Conservation (phyloP, 2,797 vertebrate species). For the Gallinago nigripennis region DNA sequence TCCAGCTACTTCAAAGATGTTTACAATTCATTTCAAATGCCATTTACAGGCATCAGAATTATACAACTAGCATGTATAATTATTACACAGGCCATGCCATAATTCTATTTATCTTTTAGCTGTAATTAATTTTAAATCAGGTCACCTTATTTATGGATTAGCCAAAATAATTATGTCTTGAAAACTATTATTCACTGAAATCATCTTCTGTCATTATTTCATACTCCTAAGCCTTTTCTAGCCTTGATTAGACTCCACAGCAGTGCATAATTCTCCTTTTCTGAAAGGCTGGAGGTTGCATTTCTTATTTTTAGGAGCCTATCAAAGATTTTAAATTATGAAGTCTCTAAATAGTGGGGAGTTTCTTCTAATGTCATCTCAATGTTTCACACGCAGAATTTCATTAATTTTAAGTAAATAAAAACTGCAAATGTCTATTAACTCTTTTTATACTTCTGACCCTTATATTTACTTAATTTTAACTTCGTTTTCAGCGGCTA, state of each 20-base stretch:
- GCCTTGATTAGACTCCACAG: neutral
- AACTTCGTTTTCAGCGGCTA: neutral
- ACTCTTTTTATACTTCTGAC: neutral
- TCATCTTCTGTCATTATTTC: neutral
- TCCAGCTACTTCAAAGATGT: slow-evolving; percentile 48
- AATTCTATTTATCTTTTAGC: slow-evolving; percentile 12
- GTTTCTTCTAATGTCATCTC: neutral
- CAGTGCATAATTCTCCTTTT: neutral
- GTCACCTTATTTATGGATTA: slow-evolving; percentile 41
- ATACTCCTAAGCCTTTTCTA: neutral
- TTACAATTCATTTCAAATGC: slow-evolving; percentile 58
- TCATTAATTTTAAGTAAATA: slow-evolving; percentile 1
- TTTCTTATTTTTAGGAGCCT: neutral
- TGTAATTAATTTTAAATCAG: slow-evolving; percentile 39
- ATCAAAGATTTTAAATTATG: neutral
- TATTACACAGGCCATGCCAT: neutral
- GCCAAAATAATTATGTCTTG: neutral
- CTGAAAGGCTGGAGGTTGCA: neutral
- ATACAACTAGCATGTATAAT: neutral
- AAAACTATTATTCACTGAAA: slow-evolving; percentile 4
- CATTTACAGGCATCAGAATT: neutral
- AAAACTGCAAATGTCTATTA: neutral
- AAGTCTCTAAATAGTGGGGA: neutral
- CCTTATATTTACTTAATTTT: neutral
- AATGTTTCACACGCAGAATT: neutral